Evolutionary conservation across 2,797 vertebrate genomes (phyloP), one percentile per base, ranked within the genome.

Genomic region (Notolabrus celidotus): DNA sequence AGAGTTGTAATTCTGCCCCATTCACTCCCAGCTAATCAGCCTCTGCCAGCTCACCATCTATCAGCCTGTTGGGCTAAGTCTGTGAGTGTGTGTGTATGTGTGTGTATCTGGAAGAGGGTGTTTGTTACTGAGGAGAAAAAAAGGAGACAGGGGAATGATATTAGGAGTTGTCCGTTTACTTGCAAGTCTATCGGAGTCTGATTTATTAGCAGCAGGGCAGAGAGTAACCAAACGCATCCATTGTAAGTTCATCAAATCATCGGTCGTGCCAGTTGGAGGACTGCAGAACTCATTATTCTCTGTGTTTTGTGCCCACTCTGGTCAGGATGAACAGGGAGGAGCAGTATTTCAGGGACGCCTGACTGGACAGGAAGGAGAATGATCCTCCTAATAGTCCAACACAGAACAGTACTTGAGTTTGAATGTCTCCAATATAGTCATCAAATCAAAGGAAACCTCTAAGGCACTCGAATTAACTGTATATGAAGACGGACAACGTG

Each of bases 11-110:
- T 92, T 92, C 85, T 86, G 72, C 74, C 72, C 76, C 79, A 78
- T 91, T 87, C 89, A 84, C 74, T 85, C 77, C 63, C 72, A 58
- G 82, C 79, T 94, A 93, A 93, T 92, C 89, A 88, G 83, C 77
- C 78, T 74, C 58, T 71, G 68, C 89, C 76, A 86, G 86, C 75
- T 67, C 66, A 17, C 79, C 88, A 91, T 93, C 91, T 80, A 87
- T 89, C 83, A 86, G 77, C 50, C 64, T 22, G 65, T n/a, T 74
- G 72, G 60, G n/a, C 45, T 4, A 7, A 16, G 42, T 47, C 56
- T 19, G 11, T 10, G 17, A 12, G 34, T 36, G 34, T 2, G 11
- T 12, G 34, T 36, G 34, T 5, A 9, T 36, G 34, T 36, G 34
- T 36, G 34, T 36, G 34, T 11, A 14, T n/a, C n/a, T n/a, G 34